Evolutionary conservation across 2,113 vertebrate species (phyloP).

Genomic region (Perca fluviatilis): DNA sequence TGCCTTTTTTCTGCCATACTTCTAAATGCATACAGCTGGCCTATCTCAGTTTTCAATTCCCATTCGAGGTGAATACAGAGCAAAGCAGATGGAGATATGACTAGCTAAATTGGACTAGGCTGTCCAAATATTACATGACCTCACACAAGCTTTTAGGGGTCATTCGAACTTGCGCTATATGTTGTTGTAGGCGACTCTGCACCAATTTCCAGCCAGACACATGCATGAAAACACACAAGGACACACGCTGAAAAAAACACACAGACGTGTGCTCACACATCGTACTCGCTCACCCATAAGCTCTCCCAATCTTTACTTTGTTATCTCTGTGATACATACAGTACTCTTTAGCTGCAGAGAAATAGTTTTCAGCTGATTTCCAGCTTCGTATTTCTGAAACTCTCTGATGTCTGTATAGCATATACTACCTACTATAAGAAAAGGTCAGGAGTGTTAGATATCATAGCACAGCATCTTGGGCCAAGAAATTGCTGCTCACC

Average conservation of each 20-base stretch:
- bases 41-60: slow-evolving; percentile 74
- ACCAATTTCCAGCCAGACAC: slow-evolving; percentile 38
- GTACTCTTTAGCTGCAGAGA: slow-evolving; percentile 54
- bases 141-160: slow-evolving; percentile 76
- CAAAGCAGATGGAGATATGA: slow-evolving; percentile 79
- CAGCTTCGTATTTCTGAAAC: slow-evolving; percentile 55
- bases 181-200: slow-evolving; percentile 63
- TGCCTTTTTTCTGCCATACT: slow-evolving; percentile 58
- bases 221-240: slow-evolving; percentile 50
- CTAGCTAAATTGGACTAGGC: slow-evolving; percentile 75
- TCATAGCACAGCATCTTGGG: slow-evolving; percentile 55
- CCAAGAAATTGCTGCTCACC: slow-evolving; percentile 57
- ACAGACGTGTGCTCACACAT: slow-evolving; percentile 10
- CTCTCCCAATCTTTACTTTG: slow-evolving; percentile 45
- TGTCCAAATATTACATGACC: slow-evolving; percentile 78
- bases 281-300: slow-evolving; percentile 34
- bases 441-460: slow-evolving; percentile 66
- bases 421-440: slow-evolving; percentile 43
- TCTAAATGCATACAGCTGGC: slow-evolving; percentile 80
- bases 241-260: slow-evolving; percentile 34
- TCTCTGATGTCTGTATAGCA: slow-evolving; percentile 36
- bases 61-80: slow-evolving; percentile 70
- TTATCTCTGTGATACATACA: slow-evolving; percentile 55
- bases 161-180: slow-evolving; percentile 67
- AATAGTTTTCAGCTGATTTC: slow-evolving; percentile 71